Evolutionary conservation across 2,797 vertebrate genomes (phyloP).

Genomic region (Chelon auratus): DNA sequence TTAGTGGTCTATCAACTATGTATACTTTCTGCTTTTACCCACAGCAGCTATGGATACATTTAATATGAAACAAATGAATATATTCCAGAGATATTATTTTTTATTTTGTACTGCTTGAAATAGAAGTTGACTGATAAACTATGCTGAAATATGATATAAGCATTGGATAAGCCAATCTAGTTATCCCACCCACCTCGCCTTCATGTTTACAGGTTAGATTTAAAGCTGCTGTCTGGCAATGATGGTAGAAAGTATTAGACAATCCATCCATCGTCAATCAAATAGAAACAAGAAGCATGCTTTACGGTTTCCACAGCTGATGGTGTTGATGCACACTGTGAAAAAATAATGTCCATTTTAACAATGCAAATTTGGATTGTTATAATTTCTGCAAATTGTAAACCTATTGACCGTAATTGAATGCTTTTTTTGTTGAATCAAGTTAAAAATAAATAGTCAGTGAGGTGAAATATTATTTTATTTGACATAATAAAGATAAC

Average conservation of each 20-base stretch:
- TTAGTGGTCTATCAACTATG: conserved; percentile 46
- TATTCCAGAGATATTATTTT: conserved; percentile 59
- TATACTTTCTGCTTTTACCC: conserved; percentile 48
- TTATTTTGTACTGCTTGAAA: conserved; percentile 48
- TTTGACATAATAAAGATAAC: too few relatives aligned
- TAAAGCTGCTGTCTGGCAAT: conserved; percentile 35
- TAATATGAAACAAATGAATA: conserved; percentile 60
- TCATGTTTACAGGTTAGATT: conserved; percentile 63
- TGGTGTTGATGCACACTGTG: conserved; percentile 22
- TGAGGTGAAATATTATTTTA: background rate
- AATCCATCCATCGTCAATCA: conserved; percentile 70
- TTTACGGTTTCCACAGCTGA: conserved; percentile 33
- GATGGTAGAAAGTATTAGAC: conserved; percentile 40
- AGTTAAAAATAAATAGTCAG: background rate
- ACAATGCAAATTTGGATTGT: conserved; percentile 1
- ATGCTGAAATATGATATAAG: conserved; percentile 49
- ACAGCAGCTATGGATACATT: conserved; percentile 63
- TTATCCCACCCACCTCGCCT: conserved; percentile 40
- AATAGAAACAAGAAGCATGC: conserved; percentile 25
- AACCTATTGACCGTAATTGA: background rate
- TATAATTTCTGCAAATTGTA: background rate
- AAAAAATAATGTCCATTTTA: conserved; percentile 54
- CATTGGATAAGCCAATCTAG: conserved; percentile 39
- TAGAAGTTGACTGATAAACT: conserved; percentile 34
- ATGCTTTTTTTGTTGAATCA: background rate